Conservation (phyloP, 2,113 vertebrate species). For the Neofelis nebulosa region DNA sequence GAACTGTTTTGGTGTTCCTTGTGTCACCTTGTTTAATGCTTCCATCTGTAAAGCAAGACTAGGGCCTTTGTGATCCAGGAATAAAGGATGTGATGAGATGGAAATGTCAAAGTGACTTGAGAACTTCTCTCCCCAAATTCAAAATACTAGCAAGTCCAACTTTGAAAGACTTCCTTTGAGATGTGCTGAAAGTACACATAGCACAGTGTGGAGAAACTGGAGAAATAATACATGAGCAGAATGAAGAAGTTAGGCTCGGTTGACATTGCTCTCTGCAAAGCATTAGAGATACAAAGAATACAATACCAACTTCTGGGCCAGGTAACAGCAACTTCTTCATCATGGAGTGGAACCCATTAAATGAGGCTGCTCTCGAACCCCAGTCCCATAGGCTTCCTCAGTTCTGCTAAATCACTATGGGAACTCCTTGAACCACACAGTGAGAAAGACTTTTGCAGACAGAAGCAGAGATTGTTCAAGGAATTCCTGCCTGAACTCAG, state of each 20-base stretch:
- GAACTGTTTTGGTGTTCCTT: neutral
- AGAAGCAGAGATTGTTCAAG: neutral
- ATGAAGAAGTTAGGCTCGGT: neutral
- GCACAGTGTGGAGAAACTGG: too few species aligned
- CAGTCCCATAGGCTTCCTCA: neutral
- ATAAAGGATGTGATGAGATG: neutral
- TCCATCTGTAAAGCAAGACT: slow-evolving; percentile 5
- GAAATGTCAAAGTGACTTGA: neutral
- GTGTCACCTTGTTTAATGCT: slow-evolving; percentile 46
- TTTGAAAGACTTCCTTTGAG: neutral
- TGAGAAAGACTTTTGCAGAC: neutral
- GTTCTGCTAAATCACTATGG: neutral
- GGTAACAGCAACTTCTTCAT: neutral
- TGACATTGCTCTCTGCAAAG: neutral
- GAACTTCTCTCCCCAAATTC: neutral
- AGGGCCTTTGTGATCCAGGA: neutral
- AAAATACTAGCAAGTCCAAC: neutral
- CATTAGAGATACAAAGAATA: neutral
- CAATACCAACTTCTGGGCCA: neutral
- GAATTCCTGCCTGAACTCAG: neutral
- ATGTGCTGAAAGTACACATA: neutral
- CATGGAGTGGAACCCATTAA: neutral
- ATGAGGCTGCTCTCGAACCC: neutral
- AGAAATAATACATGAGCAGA: neutral
- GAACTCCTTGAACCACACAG: neutral